A percentile compares a stretch with the other conserved stretches of the same genome.
Evolutionary conservation across 2,888 invertebrate genomes (phyloP).

Genomic region (Pheosia gnoma): DNA sequence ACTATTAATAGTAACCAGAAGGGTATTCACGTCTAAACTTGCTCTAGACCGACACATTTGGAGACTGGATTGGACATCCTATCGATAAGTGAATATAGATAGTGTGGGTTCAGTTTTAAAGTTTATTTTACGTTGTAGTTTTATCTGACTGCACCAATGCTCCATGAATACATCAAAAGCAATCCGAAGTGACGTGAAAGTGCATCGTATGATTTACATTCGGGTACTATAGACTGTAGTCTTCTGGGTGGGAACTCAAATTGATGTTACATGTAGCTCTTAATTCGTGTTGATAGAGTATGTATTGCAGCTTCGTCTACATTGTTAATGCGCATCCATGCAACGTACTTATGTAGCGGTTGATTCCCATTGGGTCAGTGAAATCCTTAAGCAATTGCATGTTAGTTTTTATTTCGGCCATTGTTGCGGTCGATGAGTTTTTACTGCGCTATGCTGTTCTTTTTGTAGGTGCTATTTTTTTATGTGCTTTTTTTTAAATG

Average conservation of each 20-base stretch:
- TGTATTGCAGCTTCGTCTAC: neutral
- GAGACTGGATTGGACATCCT: conserved; percentile 12
- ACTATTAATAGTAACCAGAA: conserved; percentile 41
- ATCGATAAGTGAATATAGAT: conserved; percentile 31
- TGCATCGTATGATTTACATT: conserved; percentile 45
- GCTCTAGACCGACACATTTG: conserved; percentile 22
- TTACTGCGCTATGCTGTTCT: no score
- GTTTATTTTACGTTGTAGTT: conserved; percentile 27
- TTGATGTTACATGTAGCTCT: neutral
- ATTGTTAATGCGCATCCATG: neutral
- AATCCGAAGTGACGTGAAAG: conserved; percentile 40
- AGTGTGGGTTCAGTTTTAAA: conserved; percentile 27
- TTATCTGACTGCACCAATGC: conserved; percentile 27
- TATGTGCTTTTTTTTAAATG: no score
- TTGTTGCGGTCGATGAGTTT: no score
- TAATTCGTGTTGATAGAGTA: neutral
- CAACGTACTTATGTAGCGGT: neutral
- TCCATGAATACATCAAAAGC: conserved; percentile 49
- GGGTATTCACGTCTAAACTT: conserved; percentile 42
- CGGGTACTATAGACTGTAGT: conserved; percentile 33
- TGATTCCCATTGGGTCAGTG: no score
- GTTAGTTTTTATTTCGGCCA: no score
- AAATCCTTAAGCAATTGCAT: no score
- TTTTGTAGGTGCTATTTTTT: no score
- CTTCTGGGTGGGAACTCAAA: conserved; percentile 18